phyloP scores from a whole-genome alignment of 2,113 vertebrate species.

The Struthio camelus region DNA sequence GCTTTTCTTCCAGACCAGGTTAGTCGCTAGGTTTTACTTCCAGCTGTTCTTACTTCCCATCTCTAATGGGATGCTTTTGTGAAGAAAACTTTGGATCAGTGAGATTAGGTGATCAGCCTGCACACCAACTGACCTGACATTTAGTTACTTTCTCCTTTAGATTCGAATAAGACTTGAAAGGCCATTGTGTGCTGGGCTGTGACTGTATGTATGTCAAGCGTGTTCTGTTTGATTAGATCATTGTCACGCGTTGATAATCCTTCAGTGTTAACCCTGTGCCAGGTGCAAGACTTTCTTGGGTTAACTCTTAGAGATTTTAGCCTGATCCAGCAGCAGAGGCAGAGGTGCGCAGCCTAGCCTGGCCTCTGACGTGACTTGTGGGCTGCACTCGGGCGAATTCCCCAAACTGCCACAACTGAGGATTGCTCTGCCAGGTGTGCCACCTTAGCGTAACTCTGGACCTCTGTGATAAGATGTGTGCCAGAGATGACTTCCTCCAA shows the following conservation, averaged over 20 bases:
- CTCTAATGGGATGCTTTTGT: background rate
- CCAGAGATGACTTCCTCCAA: background rate
- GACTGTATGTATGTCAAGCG: background rate
- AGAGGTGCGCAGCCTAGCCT: background rate
- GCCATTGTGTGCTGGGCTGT: background rate
- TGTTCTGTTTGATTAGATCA: background rate
- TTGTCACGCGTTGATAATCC: background rate
- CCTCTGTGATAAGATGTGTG: background rate
- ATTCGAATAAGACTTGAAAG: accelerated
- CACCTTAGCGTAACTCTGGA: background rate
- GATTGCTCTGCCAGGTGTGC: background rate
- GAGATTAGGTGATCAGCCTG: background rate
- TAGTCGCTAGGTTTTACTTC: background rate
- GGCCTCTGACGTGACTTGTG: background rate
- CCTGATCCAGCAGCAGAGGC: background rate
- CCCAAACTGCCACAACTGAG: background rate
- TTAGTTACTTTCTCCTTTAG: background rate
- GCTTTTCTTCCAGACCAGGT: background rate
- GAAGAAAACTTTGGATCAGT: background rate
- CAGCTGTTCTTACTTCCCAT: background rate
- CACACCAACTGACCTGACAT: accelerated
- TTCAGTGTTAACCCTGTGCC: background rate
- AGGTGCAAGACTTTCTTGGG: conserved; percentile 2
- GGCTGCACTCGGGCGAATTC: background rate
- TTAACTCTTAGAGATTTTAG: conserved; percentile 4